Evolutionary conservation across 2,113 vertebrate genomes (phyloP).

Genomic region (Mixornis gularis): DNA sequence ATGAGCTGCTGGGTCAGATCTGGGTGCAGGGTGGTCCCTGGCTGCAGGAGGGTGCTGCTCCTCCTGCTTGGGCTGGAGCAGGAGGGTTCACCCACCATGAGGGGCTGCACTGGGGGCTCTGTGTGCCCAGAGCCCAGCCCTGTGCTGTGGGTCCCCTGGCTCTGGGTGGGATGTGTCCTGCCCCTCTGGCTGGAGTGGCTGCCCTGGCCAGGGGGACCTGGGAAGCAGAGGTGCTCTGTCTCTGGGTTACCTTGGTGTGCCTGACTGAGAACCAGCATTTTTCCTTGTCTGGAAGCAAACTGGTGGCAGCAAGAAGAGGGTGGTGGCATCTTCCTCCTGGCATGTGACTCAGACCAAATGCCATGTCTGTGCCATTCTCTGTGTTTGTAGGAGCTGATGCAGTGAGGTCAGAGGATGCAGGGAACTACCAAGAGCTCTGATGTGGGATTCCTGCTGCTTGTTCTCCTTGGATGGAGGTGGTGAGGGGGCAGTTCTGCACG

Average conservation of each 20-base stretch:
- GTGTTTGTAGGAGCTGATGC: neutral
- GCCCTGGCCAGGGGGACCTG: neutral
- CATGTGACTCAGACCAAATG: too few relatives aligned
- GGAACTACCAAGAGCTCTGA: neutral
- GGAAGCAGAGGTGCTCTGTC: accelerated
- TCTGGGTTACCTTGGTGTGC: too few relatives aligned
- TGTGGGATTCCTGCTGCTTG: neutral
- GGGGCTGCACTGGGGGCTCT: neutral
- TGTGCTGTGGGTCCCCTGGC: neutral
- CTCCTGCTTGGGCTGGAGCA: neutral
- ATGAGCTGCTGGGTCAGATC: neutral
- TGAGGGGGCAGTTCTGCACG: accelerated
- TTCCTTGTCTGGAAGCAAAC: neutral
- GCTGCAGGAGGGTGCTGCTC: neutral
- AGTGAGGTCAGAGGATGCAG: neutral
- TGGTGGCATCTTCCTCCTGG: neutral
- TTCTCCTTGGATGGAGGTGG: neutral
- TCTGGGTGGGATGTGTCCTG: neutral
- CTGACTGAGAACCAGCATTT: neutral
- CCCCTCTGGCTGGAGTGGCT: neutral
- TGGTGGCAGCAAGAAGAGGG: neutral
- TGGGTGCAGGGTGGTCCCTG: accelerated
- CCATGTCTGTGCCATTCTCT: neutral
- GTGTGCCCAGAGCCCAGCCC: too few relatives aligned
- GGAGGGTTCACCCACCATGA: accelerated